Evolutionary conservation across 1,140 invertebrate species (phyloP).

Genomic region (Drosophila burlai): DNA sequence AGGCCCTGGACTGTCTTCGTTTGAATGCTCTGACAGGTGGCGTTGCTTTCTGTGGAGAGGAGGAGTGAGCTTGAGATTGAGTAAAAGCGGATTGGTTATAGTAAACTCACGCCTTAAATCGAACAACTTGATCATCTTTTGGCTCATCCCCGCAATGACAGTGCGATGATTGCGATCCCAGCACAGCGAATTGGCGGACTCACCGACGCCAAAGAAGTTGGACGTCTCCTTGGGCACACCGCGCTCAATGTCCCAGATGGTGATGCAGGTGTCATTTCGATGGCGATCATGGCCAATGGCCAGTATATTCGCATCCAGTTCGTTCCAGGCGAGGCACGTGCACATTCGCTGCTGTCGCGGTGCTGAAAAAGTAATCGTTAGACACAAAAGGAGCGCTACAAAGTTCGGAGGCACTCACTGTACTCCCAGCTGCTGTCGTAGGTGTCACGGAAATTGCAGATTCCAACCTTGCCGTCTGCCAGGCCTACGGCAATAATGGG

Average conservation of each 20-base stretch:
- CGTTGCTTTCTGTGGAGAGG: constrained; percentile 88
- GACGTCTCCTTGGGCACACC: constrained; percentile 76
- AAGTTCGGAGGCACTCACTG: constrained; percentile 44
- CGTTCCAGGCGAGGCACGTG: constrained; percentile 95
- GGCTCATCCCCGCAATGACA: constrained; percentile 94
- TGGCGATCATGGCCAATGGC: constrained; percentile 95
- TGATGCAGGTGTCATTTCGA: constrained; percentile 92
- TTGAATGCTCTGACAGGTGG: constrained; percentile 89
- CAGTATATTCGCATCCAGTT: constrained; percentile 92
- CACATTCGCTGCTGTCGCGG: constrained; percentile 93
- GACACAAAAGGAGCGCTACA: not conserved
- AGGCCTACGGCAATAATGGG: constrained; percentile 93
- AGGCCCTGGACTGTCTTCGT: constrained; percentile 94
- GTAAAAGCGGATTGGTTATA: not conserved
- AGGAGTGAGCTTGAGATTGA: too few species aligned
- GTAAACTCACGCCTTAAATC: constrained; percentile 95
- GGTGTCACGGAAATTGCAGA: constrained; percentile 92
- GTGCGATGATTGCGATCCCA: constrained; percentile 93
- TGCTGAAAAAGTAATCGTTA: constrained; percentile 85
- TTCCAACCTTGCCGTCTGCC: constrained; percentile 93
- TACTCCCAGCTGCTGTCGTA: constrained; percentile 83
- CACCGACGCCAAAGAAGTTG: constrained; percentile 88
- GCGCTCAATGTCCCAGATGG: constrained; percentile 91
- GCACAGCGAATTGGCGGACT: constrained; percentile 92
- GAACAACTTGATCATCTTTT: constrained; percentile 95